Base-by-base conservation (phyloP, 1,140 invertebrate species). In the Leptonema lineaticorne region DNA sequence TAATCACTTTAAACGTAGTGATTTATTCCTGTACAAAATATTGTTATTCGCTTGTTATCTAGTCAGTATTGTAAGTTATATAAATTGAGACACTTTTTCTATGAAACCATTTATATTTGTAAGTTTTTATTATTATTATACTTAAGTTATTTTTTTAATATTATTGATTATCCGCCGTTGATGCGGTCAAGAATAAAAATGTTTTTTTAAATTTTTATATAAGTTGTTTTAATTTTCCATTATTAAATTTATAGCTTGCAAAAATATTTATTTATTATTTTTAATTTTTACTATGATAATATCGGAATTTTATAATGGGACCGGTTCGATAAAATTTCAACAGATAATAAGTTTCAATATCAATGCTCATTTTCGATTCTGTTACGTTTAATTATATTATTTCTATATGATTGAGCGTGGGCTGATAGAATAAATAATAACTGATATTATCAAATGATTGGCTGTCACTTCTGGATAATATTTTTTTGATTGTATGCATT, bases 31-130 rank as follows among this genome's bases (percentile, higher is more conserved):
- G 71, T 72, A 72, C 71, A 72, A 72, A 72, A 69, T 64, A 69
- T 48, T 27, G 66, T 58, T 72, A 72, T 72, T 72, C 68, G 64
- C 68, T 67, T 72, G 71, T 72, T 72, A 67, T 72, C 71, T 72
- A 72, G 71, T 72, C 71, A 72, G 67, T 72, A 72, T 64, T 50
- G 24, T 72, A 72, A 72, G 70, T 67, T 72, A 67, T n/a, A n/a
- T 72, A 41, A 41, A 41, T 41, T 16, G 37, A 27, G 41, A 37
- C 60, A 63, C 64, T 48, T 29, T 59, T 50, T 62, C n/a, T 20
- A 63, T 33, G 50, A 58, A 50, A 72, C 64, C 46, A 69, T 67
- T 56, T 46, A 48, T 69, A 69, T 56, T 37, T 56, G 29, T 68
- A 68, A 71, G 66, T 58, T 64, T 60, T 30, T 22, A 26, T 28